Base-by-base conservation (phyloP, 1,140 invertebrate species). In the Littorina saxatilis region DNA sequence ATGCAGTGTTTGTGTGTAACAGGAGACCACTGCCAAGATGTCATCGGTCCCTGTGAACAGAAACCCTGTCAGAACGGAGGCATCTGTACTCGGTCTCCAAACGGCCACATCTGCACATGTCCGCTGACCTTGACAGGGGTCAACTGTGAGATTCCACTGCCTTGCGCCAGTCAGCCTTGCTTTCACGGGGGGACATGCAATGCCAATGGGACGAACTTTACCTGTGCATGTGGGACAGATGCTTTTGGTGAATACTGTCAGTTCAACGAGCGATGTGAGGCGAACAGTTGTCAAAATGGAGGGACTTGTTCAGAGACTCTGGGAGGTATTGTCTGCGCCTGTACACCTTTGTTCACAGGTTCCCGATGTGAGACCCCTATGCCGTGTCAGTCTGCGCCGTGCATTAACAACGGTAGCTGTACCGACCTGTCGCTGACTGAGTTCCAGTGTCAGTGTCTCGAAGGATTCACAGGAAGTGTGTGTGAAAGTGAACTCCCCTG, bases 201-300 rank as follows among this genome's bases (percentile, higher is more conserved):
- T 76, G 84, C 85, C 58, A 37, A 63, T 23, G 58, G 58, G 2
- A 29, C 11, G 3, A 43, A n/a, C 29, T 78, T 63, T 29, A n/a
- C n/a, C 37, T 78, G 76, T 43, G 20, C 63, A 13, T 78, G 76
- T 43, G 50, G 47, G 29, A 15, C 32, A 1, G n/a, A 9, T 11
- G 32, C 76, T n/a, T 78, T 63, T 29, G 76, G 76, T 58, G 17
- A 20, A 0, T 63, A 63, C 76, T 78, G 76, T 39, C 76, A 78
- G 76, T 78, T 78, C 43, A 37, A 55, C n/a, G 55, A 61, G 55
- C 52, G 76, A 86, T 99, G 98, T 90, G 95, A 94, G 32, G 95
- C 94, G 0, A 95, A 96, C 85, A 95, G 96, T 0, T 98, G 98
- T 91, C 93, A 95, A 72, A 97, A 98, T 92, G 97, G 82, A 74